A percentile compares a stretch with the other conserved stretches of the same genome.
These are phyloP conservation scores for Denticeps clupeoides DNA, from an alignment of 2,797 vertebrate genomes.

Conservation along the genomic window DNA sequence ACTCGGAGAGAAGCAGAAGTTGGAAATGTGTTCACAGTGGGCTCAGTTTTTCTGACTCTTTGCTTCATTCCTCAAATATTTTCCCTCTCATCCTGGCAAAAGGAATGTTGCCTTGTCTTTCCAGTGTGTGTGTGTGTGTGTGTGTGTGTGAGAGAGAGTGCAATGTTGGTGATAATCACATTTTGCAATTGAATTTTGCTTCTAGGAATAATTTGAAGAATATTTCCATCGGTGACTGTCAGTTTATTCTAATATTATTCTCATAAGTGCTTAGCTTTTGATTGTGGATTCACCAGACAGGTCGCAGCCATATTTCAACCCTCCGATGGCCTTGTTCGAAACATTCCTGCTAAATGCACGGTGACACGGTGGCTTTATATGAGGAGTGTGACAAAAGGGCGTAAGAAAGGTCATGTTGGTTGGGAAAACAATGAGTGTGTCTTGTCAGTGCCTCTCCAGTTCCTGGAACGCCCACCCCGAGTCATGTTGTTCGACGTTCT, in stretches of 20 bases:
- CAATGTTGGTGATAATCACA: too few relatives aligned
- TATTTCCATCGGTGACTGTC: too few relatives aligned
- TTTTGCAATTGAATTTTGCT: too few relatives aligned
- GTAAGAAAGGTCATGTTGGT: conserved; percentile 9
- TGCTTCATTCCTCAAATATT: conserved; percentile 43
- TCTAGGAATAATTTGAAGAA: too few relatives aligned
- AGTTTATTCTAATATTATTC: too few relatives aligned
- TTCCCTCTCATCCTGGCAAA: conserved; percentile 36
- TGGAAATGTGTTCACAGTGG: not conserved
- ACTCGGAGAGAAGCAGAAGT: conserved; percentile 28
- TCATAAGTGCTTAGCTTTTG: not conserved
- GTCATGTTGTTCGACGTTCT: conserved; percentile 22
- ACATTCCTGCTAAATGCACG: not conserved
- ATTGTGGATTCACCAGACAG: not conserved
- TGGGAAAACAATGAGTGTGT: conserved; percentile 16
- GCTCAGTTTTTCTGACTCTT: conserved; percentile 7
- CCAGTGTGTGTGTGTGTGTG: conserved; percentile 6
- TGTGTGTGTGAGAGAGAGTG: not conserved
- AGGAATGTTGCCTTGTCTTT: conserved; percentile 31
- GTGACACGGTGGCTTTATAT: not conserved
- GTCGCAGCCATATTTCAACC: not conserved
- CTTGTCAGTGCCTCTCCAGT: conserved; percentile 23
- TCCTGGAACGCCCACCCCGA: conserved; percentile 15
- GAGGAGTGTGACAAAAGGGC: conserved; percentile 1
- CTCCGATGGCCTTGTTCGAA: not conserved